Percentiles rank a stretch among this genome's conserved stretches.
These are phyloP conservation scores for Gyrodactylus salaris DNA, from an alignment of 1,140 invertebrate genomes.

Conservation along the genomic window DNA sequence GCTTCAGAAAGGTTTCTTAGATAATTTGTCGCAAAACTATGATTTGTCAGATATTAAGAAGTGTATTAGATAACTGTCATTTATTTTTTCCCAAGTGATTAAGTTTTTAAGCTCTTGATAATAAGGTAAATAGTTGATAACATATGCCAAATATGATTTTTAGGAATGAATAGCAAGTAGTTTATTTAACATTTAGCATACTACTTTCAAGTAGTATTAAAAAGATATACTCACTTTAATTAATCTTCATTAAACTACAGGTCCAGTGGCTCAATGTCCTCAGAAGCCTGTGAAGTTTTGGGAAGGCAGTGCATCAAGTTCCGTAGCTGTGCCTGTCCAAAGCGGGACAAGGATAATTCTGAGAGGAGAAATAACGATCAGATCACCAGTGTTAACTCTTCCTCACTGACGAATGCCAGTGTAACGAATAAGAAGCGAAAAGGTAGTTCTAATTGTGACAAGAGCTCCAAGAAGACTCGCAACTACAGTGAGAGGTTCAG, in stretches of 20 bases:
- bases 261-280: background rate
- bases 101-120: no score
- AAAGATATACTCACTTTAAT: no score
- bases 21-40: no score
- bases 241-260: background rate
- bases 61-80: no score
- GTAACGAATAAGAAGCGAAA: no score
- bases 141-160: background rate
- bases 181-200: background rate
- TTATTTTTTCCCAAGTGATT: no score
- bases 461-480: no score
- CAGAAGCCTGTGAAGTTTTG: background rate
- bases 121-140: background rate
- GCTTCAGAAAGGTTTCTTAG: no score
- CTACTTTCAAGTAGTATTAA: background rate
- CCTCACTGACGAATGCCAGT: no score
- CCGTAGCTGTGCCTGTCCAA: conserved; percentile 6
- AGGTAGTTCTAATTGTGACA: no score
- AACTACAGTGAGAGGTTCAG: no score
- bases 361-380: background rate
- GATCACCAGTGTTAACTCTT: background rate
- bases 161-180: background rate
- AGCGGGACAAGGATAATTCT: background rate
- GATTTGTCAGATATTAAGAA: no score
- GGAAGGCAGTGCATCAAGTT: conserved; percentile 3